Conservation (phyloP, 2,113 vertebrate genomes). For the Calyptommatus sinebrachiatus region DNA sequence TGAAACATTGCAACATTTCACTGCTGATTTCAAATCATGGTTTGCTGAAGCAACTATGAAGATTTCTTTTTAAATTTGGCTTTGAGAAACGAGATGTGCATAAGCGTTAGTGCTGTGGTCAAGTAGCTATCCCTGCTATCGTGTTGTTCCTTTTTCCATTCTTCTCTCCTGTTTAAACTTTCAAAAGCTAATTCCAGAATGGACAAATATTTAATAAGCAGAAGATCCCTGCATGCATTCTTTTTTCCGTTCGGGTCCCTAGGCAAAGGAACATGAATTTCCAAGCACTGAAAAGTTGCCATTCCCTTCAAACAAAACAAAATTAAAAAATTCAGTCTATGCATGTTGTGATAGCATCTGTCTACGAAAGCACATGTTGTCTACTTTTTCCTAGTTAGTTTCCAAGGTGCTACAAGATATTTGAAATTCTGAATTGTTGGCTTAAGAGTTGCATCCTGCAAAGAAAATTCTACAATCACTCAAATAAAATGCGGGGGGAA, state of each 20-base stretch:
- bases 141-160: not conserved
- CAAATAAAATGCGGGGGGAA: too few relatives aligned
- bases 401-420: too few relatives aligned
- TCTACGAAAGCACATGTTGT: too few relatives aligned
- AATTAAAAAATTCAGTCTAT: too few relatives aligned
- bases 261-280: not conserved
- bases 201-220: not conserved
- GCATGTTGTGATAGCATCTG: too few relatives aligned
- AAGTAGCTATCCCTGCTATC: not conserved
- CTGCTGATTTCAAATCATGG: slow-evolving; percentile 49
- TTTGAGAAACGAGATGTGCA: not conserved
- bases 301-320: too few relatives aligned
- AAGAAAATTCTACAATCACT: too few relatives aligned
- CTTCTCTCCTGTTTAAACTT: not conserved
- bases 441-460: too few relatives aligned
- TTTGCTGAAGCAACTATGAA: slow-evolving; percentile 53
- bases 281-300: too few relatives aligned
- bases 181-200: not conserved
- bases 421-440: too few relatives aligned
- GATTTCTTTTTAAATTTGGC: slow-evolving; percentile 37
- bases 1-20: slow-evolving; percentile 68
- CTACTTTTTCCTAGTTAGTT: too few relatives aligned
- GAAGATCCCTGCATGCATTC: not conserved
- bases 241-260: not conserved
- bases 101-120: slow-evolving; percentile 39